Evolutionary conservation across 2,888 invertebrate species (phyloP), one percentile per base, ranked within the genome.

Genomic region (Aspidapion aeneum): DNA sequence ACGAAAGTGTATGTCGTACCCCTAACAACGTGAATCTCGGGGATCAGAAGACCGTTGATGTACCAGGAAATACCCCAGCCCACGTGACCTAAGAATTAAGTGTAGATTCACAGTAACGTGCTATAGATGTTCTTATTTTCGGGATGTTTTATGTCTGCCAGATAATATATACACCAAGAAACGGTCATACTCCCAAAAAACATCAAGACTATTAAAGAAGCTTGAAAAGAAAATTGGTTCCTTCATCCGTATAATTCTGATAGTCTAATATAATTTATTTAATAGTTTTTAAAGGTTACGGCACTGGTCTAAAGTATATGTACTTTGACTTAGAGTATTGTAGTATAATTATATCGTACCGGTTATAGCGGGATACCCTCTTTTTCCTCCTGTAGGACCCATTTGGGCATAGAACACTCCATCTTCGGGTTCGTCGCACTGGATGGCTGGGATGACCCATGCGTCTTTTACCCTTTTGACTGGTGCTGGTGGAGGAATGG

Each of bases 31-130:
- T 93, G 90, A 71, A 96, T 89, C 82, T 93, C 96, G 0, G 96
- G 96, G 69, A 96, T 94, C 17, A 96, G 84, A 1, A 96, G 84
- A 0, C 96, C 96, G 79, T 96, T 96, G 75, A 96, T 93, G 82
- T 94, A 96, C 94, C 94, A 96, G 0, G 93, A 90, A 67, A 95
- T 91, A 21, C 96, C 95, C 95, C 95, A 95, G 48, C 95, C 95
- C 18, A 94, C 94, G 78, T 94, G 93, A 67, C 94, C 94, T 94
- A 72, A 22, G 70, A 70, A 70, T 60, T 55, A 49, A 9, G n/a
- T 48, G 49, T n/a, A n/a, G n/a, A n/a, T n/a, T n/a, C n/a, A n/a
- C n/a, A n/a, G n/a, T n/a, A n/a, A n/a, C n/a, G n/a, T n/a, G n/a
- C n/a, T n/a, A n/a, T n/a, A n/a, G n/a, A n/a, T n/a, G n/a, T n/a